These are phyloP conservation scores for Aegithalos caudatus DNA, from an alignment of 2,113 vertebrate species.

Conservation along the genomic window DNA sequence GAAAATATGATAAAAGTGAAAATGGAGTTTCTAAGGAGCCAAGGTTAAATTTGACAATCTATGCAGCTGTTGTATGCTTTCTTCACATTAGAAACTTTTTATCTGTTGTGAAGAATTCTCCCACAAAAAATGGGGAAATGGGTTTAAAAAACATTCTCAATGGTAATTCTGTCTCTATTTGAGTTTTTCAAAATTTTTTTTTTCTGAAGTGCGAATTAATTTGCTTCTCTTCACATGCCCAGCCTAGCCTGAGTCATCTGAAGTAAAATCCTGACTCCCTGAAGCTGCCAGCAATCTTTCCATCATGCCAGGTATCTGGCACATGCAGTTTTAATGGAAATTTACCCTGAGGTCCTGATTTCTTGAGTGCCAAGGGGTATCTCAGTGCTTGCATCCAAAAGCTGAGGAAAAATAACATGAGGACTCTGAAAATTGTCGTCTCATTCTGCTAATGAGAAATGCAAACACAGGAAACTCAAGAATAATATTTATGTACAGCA, in stretches of 20 bases:
- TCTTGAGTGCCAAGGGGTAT: neutral
- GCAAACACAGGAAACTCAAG: neutral
- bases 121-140: neutral
- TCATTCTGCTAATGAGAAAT: neutral
- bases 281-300: neutral
- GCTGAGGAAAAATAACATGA: neutral
- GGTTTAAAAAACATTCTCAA: neutral
- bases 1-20: neutral
- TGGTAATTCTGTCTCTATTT: neutral
- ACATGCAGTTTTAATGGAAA: neutral
- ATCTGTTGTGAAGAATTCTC: neutral
- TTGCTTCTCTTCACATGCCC: neutral
- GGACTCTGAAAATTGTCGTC: neutral
- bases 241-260: neutral
- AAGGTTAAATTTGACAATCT: neutral
- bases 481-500: neutral
- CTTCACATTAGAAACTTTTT: neutral
- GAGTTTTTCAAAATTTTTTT: neutral
- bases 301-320: neutral
- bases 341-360: slow-evolving; percentile 16
- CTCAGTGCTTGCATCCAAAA: neutral
- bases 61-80: neutral
- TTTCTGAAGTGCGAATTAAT: neutral
- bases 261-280: neutral
- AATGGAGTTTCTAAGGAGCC: neutral